Evolutionary conservation across 2,113 vertebrate genomes (phyloP).

Genomic region (Columbina picui): DNA sequence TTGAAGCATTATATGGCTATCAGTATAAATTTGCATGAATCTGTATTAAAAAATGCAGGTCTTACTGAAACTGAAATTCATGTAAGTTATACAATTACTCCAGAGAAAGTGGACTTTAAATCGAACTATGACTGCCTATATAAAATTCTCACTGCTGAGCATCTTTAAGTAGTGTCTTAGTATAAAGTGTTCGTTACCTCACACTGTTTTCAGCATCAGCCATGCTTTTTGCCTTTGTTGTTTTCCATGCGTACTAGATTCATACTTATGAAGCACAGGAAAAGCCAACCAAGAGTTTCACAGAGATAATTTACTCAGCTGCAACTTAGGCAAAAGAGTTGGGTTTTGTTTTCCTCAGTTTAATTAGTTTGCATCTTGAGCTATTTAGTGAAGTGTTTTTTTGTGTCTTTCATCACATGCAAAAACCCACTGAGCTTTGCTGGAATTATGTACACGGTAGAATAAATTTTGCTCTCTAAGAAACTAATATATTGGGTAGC

Average conservation of each 20-base stretch:
- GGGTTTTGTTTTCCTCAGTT: background rate
- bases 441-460: background rate
- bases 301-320: background rate
- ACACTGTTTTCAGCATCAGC: background rate
- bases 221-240: background rate
- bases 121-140: background rate
- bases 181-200: background rate
- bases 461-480: slow-evolving; percentile 5
- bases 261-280: background rate
- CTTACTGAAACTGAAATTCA: background rate
- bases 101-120: background rate
- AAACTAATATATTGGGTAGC: background rate
- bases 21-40: background rate
- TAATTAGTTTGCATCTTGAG: background rate
- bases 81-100: background rate
- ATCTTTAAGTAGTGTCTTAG: background rate
- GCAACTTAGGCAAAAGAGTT: background rate
- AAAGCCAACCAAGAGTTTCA: background rate
- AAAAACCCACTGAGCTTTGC: background rate
- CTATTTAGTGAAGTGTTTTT: background rate
- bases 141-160: background rate
- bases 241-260: background rate
- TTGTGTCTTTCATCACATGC: background rate
- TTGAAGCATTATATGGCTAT: background rate
- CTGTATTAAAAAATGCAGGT: background rate